Percentiles rank a stretch among this genome's conserved stretches.
phyloP scores from a whole-genome alignment of 2,888 invertebrate genomes.

The Callyntrura sp. region DNA sequence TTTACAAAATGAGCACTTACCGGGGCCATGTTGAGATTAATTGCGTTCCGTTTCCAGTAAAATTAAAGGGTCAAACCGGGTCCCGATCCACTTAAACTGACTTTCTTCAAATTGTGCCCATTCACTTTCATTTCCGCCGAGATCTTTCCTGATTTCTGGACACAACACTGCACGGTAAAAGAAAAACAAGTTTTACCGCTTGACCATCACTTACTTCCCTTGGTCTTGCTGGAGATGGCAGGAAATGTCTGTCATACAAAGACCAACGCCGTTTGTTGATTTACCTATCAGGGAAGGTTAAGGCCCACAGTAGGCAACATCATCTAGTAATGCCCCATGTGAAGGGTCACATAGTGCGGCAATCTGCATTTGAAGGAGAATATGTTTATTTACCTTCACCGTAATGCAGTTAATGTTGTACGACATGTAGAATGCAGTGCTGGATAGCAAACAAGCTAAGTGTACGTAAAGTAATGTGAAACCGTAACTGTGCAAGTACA shows the following conservation, averaged over 20 bases:
- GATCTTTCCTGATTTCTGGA: background rate
- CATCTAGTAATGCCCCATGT: too few species aligned
- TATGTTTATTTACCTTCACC: conserved; percentile 1
- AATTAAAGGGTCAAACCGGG: background rate
- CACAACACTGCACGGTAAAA: background rate
- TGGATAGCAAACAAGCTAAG: too few species aligned
- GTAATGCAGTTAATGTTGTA: too few species aligned
- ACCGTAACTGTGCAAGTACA: too few species aligned
- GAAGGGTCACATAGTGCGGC: background rate
- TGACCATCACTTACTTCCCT: background rate
- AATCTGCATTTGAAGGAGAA: background rate
- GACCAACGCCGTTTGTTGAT: too few species aligned
- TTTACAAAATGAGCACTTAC: conserved; percentile 1
- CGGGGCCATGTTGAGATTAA: conserved; percentile 9
- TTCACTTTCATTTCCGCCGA: background rate
- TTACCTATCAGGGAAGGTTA: too few species aligned
- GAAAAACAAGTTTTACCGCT: background rate
- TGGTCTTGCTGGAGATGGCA: background rate
- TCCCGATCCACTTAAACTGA: conserved; percentile 1
- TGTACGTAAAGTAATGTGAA: too few species aligned
- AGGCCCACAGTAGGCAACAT: too few species aligned
- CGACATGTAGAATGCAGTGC: too few species aligned
- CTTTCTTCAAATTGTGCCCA: background rate
- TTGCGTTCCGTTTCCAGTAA: conserved; percentile 2
- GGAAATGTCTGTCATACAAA: background rate